phyloP scores from a whole-genome alignment of 1,140 invertebrate species.

The Ceratina australensis region DNA sequence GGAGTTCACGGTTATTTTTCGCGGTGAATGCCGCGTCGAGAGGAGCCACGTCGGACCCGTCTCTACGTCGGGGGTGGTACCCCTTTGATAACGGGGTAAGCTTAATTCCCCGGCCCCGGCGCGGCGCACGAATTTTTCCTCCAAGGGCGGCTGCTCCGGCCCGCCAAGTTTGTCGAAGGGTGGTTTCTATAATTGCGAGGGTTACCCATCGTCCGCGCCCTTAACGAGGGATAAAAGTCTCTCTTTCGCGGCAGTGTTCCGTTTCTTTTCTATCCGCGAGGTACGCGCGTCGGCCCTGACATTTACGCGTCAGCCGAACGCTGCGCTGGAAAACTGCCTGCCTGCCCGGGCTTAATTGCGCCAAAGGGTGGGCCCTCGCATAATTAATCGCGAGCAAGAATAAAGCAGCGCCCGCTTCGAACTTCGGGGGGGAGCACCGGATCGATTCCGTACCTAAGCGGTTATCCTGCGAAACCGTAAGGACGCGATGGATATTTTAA shows the following conservation, averaged over 20 bases:
- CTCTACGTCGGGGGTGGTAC: conserved; percentile 2
- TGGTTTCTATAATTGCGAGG: conserved; percentile 66
- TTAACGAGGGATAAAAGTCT: conserved; percentile 61
- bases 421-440: background rate
- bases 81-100: conserved; percentile 29
- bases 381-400: conserved; percentile 60
- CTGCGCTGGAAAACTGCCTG: conserved; percentile 31
- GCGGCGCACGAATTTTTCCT: conserved; percentile 23
- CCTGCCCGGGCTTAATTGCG: conserved; percentile 59
- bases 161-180: conserved; percentile 50
- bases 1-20: conserved; percentile 5
- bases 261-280: conserved; percentile 10
- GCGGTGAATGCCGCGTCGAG: background rate
- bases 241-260: conserved; percentile 44
- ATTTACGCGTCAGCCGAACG: conserved; percentile 52
- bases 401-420: conserved; percentile 47
- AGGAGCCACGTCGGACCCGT: background rate
- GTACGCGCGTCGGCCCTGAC: conserved; percentile 59
- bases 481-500: background rate
- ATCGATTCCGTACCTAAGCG: conserved; percentile 39
- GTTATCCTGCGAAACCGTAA: too few species aligned
- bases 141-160: conserved; percentile 17
- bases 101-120: conserved; percentile 3
- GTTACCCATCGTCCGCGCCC: conserved; percentile 46
- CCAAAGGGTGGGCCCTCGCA: conserved; percentile 51